Conservation (phyloP, 2,113 vertebrate genomes). For the Chaenogobius annularis region DNA sequence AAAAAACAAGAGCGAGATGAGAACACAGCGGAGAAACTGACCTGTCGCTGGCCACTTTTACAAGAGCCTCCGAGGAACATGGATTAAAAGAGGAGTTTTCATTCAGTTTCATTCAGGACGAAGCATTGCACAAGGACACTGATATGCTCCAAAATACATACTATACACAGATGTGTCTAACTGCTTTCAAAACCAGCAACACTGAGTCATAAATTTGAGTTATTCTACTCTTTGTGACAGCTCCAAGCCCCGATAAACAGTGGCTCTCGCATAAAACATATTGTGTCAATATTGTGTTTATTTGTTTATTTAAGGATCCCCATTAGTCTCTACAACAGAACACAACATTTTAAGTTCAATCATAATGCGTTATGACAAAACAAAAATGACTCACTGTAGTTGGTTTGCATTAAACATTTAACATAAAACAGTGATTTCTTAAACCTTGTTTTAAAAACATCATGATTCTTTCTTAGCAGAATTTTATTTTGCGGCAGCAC, state of each 20-base stretch:
- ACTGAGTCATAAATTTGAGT: neutral
- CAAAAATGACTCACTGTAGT: too few relatives aligned
- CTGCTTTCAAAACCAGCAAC: neutral
- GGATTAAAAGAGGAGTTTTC: slow-evolving; percentile 25
- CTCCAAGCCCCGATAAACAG: neutral
- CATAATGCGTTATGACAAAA: too few relatives aligned
- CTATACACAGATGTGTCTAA: neutral
- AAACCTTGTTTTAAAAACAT: too few relatives aligned
- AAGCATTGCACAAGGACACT: neutral
- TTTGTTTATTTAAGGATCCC: too few relatives aligned
- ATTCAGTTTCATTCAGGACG: slow-evolving; percentile 15
- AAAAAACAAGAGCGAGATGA: slow-evolving; percentile 26
- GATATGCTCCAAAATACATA: neutral
- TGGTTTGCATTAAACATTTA: too few relatives aligned
- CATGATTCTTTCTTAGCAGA: too few relatives aligned
- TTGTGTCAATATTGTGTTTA: too few relatives aligned
- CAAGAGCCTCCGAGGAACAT: slow-evolving; percentile 11
- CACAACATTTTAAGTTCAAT: too few relatives aligned
- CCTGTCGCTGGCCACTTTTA: slow-evolving; percentile 37
- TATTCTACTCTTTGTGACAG: neutral
- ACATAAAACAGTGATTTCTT: too few relatives aligned
- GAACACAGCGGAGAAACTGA: slow-evolving; percentile 22
- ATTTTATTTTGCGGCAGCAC: neutral
- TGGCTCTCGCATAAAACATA: neutral
- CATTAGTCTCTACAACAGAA: too few relatives aligned